Base-by-base conservation (phyloP, 1,140 invertebrate species). In the Daktulosphaira vitifoliae region DNA sequence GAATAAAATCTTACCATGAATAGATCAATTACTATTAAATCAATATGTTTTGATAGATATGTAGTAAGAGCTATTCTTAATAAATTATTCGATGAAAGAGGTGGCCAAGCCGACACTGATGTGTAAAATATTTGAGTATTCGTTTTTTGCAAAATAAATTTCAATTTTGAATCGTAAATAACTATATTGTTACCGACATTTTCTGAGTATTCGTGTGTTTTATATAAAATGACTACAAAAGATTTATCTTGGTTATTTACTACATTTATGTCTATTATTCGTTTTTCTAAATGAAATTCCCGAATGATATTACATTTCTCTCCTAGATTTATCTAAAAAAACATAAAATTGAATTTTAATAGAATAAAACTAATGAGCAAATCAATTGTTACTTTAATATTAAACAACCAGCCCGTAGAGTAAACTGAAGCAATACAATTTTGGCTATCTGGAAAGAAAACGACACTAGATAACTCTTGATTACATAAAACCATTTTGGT, bases 401-500 rank as follows among this genome's bases (percentile, higher is more conserved):
- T 13, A 62, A 46, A 62, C 26, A 62, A 62, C 20, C 42, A 25
- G 3, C 56, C 56, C 1, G 56, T 48, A 15, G 56, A 42, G 29
- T 46, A 62, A 48, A 39, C 18, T 11, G 18, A 29, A 13, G 44
- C 56, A 2, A 33, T n/a, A n/a, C 56, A 62, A 15, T 33, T 18
- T 26, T n/a, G 42, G 20, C 42, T 25, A 16, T 62, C 18, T 8
- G 42, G 26, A 25, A 62, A 62, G 29, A 62, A 62, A 5, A 20
- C 15, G 20, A 62, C 25, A 3, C 23, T 15, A 48, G 56, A 62
- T 48, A 62, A 16, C 4, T 62, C 56, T 48, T 62, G 39, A 15
- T 62, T 39, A 9, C 56, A 62, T 13, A 62, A 18, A 20, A 62
- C 56, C 18, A 62, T 33, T 62, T 48, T 62, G 7, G 42, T 5